Evolutionary conservation across 2,888 invertebrate species (phyloP).

Genomic region (Aphrophora alni): DNA sequence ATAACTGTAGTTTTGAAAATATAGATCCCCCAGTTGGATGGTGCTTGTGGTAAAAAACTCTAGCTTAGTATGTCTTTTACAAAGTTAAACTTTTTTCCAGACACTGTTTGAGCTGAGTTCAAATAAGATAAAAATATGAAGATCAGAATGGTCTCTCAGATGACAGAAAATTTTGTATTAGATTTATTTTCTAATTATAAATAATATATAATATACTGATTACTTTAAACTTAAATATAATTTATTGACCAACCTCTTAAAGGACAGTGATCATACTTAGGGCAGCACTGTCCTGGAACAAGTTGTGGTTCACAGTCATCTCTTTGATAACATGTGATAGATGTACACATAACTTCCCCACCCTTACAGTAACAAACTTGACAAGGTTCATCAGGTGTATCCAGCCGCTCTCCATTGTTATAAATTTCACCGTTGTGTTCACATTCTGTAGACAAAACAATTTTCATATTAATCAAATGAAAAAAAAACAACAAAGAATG

Average conservation of each 20-base stretch:
- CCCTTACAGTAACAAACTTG: constrained; percentile 82
- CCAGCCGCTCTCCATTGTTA: constrained; percentile 76
- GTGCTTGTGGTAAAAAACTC: no score
- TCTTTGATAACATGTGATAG: constrained; percentile 76
- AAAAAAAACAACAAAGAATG: constrained; percentile 10
- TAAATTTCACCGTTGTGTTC: constrained; percentile 76
- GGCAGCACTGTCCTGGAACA: constrained; percentile 78
- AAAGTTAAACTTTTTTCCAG: no score
- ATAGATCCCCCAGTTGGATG: no score
- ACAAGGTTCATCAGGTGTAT: constrained; percentile 72
- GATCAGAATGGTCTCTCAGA: no score
- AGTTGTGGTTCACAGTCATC: constrained; percentile 77
- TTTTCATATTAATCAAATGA: constrained; percentile 18
- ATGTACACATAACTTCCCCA: constrained; percentile 78
- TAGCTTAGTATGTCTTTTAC: no score
- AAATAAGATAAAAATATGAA: no score
- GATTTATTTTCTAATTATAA: no score
- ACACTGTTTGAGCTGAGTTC: no score
- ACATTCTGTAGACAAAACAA: constrained; percentile 66
- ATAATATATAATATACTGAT: no score
- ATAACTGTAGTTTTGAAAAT: no score
- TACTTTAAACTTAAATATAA: no score
- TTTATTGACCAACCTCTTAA: constrained; percentile 62
- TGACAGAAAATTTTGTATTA: no score
- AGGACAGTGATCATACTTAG: constrained; percentile 82